phyloP scores from a whole-genome alignment of 1,140 invertebrate genomes.

The Macrobrachium nipponense region DNA sequence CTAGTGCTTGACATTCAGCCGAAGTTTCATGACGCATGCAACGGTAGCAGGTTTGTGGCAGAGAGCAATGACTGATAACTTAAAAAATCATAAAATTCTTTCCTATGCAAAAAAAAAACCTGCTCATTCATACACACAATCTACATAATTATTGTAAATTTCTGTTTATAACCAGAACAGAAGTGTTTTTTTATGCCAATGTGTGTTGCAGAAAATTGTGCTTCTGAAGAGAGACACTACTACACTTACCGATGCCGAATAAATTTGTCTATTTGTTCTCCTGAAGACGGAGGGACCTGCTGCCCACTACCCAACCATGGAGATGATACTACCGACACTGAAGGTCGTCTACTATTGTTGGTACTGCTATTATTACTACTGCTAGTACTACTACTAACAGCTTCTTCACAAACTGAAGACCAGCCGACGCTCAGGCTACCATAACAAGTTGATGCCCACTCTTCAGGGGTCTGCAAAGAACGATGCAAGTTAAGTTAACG shows the following conservation, averaged over 20 bases:
- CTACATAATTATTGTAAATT: too few species aligned
- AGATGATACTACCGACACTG: constrained; percentile 47
- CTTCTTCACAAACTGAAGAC: constrained; percentile 38
- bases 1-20: too few species aligned
- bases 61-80: too few species aligned
- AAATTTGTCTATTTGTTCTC: constrained; percentile 55
- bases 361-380: constrained; percentile 54
- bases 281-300: constrained; percentile 40
- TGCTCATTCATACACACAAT: too few species aligned
- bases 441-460: constrained; percentile 53
- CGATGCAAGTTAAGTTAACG: not conserved
- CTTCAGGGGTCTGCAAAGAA: constrained; percentile 45
- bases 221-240: too few species aligned
- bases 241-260: constrained; percentile 40
- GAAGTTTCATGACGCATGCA: too few species aligned
- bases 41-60: too few species aligned
- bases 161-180: too few species aligned
- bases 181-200: too few species aligned
- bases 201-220: too few species aligned
- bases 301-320: constrained; percentile 35
- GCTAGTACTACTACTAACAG: constrained; percentile 40
- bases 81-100: too few species aligned
- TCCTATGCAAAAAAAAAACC: too few species aligned
- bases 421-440: constrained; percentile 34
- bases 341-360: constrained; percentile 48